A percentile compares a stretch with the other conserved stretches of the same genome.
Conservation (phyloP, 2,888 invertebrate species). For the Rutpela maculata region DNA sequence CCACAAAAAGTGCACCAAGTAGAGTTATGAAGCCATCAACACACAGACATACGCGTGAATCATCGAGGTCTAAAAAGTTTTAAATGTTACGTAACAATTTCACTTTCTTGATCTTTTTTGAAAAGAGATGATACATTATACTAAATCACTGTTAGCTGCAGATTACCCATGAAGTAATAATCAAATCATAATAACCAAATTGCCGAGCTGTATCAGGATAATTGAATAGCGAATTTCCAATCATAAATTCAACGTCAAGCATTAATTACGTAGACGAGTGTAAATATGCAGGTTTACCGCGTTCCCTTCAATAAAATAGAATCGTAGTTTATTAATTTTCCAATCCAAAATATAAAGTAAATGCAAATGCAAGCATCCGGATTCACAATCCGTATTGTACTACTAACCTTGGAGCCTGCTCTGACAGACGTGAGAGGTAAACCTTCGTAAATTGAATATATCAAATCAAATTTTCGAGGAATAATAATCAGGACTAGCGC, state of each 20-base stretch:
- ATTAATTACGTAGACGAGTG: background rate
- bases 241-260: background rate
- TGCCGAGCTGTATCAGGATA: background rate
- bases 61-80: too few species aligned
- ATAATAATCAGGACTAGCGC: constrained; percentile 45
- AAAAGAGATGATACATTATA: background rate
- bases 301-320: background rate
- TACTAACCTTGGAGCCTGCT: background rate
- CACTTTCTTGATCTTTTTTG: too few species aligned
- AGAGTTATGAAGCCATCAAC: too few species aligned
- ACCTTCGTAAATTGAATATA: constrained; percentile 44
- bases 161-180: background rate
- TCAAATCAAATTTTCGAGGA: constrained; percentile 47
- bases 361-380: background rate
- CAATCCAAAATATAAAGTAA: constrained; percentile 8
- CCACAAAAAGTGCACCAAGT: too few species aligned
- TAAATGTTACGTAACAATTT: too few species aligned
- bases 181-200: background rate
- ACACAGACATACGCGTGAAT: too few species aligned
- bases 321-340: constrained; percentile 1
- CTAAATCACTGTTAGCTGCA: background rate
- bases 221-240: too few species aligned
- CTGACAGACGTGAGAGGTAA: constrained; percentile 26
- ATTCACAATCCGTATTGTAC: background rate
- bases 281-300: background rate